A percentile compares a stretch with the other conserved stretches of the same genome.
phyloP scores from a whole-genome alignment of 2,888 invertebrate species.

The Tachina lurida region DNA sequence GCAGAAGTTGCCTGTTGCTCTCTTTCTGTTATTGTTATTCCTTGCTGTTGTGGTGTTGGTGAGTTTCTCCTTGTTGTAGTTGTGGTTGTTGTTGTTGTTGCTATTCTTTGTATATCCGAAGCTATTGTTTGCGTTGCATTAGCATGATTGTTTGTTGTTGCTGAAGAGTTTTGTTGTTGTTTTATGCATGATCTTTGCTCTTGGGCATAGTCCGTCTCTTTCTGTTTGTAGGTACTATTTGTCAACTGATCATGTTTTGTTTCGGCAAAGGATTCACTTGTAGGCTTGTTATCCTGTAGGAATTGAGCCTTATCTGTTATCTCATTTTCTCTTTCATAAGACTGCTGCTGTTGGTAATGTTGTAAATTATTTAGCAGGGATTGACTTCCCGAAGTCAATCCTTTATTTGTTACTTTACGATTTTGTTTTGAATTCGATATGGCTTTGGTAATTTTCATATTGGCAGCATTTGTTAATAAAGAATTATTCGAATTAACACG shows the following conservation, averaged over 20 bases:
- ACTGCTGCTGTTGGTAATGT: constrained; percentile 24
- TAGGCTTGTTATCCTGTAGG: constrained; percentile 37
- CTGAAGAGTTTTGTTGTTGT: constrained; percentile 43
- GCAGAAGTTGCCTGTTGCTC: constrained; percentile 74
- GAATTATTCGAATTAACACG: constrained; percentile 60
- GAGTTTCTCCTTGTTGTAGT: constrained; percentile 66
- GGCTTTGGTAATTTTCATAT: constrained; percentile 79
- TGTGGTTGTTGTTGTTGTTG: constrained; percentile 47
- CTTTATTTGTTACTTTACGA: constrained; percentile 66
- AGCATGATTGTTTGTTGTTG: constrained; percentile 37
- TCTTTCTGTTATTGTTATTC: constrained; percentile 61
- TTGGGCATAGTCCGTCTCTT: constrained; percentile 58
- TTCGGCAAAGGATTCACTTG: constrained; percentile 41
- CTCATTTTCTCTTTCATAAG: constrained; percentile 51
- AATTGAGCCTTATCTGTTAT: constrained; percentile 25
- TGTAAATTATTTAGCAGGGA: constrained; percentile 33
- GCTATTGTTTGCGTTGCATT: constrained; percentile 42
- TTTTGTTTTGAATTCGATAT: constrained; percentile 75
- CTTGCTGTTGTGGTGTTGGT: constrained; percentile 69
- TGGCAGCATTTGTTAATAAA: constrained; percentile 77
- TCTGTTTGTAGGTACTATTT: constrained; percentile 38
- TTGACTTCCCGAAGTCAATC: constrained; percentile 45
- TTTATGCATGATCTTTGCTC: constrained; percentile 61
- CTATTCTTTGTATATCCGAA: constrained; percentile 53
- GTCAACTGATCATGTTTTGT: constrained; percentile 33